A percentile compares a stretch with the other conserved stretches of the same genome.
phyloP scores from a whole-genome alignment of 1,140 invertebrate genomes.

The Microplitis mediator region DNA sequence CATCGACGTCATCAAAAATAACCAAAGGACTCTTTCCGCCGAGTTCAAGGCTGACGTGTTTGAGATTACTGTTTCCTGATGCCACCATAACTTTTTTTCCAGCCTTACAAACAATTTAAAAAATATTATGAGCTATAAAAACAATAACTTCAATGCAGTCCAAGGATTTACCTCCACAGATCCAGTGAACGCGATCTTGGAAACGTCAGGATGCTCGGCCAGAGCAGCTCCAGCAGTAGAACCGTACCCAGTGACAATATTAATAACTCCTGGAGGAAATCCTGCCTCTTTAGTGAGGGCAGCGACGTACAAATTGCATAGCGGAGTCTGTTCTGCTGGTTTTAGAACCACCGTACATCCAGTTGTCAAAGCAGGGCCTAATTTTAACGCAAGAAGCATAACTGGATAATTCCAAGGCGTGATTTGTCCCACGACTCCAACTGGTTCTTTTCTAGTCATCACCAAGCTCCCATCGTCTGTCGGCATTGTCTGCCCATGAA shows the following conservation, averaged over 20 bases:
- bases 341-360: constrained; percentile 91
- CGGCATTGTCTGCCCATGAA: constrained; percentile 87
- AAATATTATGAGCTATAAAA: not conserved
- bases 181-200: constrained; percentile 78
- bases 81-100: constrained; percentile 78
- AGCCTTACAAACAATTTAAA: constrained; percentile 57
- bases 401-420: constrained; percentile 93
- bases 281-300: constrained; percentile 83
- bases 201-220: constrained; percentile 68
- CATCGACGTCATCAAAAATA: constrained; percentile 71
- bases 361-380: constrained; percentile 80
- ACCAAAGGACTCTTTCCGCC: constrained; percentile 90
- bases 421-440: constrained; percentile 88
- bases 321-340: constrained; percentile 92
- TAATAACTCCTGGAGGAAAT: constrained; percentile 88
- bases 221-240: constrained; percentile 75
- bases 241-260: constrained; percentile 83
- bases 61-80: constrained; percentile 79
- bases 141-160: not conserved
- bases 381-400: constrained; percentile 85
- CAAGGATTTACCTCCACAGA: constrained; percentile 51
- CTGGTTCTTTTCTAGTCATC: constrained; percentile 78
- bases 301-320: constrained; percentile 83
- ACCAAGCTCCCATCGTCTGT: constrained; percentile 62
- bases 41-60: constrained; percentile 84